Evolutionary conservation across 2,888 invertebrate species (phyloP).

Genomic region (Parnassius smintheus): DNA sequence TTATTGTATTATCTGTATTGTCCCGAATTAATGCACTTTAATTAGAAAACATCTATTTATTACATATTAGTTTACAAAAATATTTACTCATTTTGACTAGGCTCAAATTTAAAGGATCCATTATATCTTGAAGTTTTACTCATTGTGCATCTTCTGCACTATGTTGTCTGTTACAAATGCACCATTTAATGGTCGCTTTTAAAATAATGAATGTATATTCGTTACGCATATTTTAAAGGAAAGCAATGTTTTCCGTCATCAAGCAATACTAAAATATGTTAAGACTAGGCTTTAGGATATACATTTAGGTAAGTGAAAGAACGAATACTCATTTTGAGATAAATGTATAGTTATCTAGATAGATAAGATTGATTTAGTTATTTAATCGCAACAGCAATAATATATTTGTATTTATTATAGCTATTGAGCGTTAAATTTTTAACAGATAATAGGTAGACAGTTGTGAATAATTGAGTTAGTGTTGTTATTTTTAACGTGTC

Average conservation of each 20-base stretch:
- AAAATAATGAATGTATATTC: constrained; percentile 56
- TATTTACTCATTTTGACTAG: too few species aligned
- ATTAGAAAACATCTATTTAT: neutral
- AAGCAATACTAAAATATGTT: constrained; percentile 77
- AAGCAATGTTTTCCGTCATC: constrained; percentile 71
- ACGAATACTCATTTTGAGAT: constrained; percentile 78
- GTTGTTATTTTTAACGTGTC: constrained; percentile 71
- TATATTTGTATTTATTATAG: constrained; percentile 80
- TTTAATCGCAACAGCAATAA: constrained; percentile 79
- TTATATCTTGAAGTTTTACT: constrained; percentile 1
- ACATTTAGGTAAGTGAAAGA: constrained; percentile 63
- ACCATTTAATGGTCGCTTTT: constrained; percentile 72
- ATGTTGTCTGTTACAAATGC: constrained; percentile 53
- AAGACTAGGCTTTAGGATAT: constrained; percentile 60
- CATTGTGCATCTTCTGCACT: constrained; percentile 29
- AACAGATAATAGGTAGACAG: constrained; percentile 75
- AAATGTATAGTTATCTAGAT: constrained; percentile 65
- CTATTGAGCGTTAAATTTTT: constrained; percentile 80
- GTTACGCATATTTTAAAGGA: constrained; percentile 64
- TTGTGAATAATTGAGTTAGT: constrained; percentile 73
- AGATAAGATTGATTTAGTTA: constrained; percentile 54
- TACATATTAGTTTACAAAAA: too few species aligned
- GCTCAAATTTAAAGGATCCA: too few species aligned
- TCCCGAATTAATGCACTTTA: constrained; percentile 18
- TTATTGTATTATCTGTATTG: constrained; percentile 20